Conservation (phyloP, 1,140 invertebrate genomes). For the Eupristina koningsbergeri region DNA sequence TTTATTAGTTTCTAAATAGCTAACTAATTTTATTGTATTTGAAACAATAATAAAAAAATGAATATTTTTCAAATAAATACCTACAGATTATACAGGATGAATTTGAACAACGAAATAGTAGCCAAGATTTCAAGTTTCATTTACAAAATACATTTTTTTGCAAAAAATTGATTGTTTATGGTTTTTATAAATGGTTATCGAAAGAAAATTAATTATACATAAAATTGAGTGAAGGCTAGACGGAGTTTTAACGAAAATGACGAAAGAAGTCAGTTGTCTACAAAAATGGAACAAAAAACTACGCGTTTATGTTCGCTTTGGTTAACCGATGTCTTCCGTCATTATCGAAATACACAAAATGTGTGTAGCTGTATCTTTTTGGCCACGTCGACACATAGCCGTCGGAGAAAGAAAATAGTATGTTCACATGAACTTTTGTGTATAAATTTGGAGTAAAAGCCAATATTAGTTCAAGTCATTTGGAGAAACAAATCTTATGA, state of each 20-base stretch:
- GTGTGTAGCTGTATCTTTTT: conserved; percentile 1
- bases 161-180: too few relatives aligned
- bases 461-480: conserved; percentile 46
- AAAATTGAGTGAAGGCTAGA: background rate
- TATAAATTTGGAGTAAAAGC: conserved; percentile 38
- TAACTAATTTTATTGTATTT: too few relatives aligned
- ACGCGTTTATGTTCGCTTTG: background rate
- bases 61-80: too few relatives aligned
- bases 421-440: background rate
- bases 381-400: background rate
- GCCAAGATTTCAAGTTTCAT: too few relatives aligned
- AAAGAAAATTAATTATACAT: too few relatives aligned
- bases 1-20: too few relatives aligned
- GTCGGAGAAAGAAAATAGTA: background rate
- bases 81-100: too few relatives aligned
- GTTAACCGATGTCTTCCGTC: background rate
- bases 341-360: background rate
- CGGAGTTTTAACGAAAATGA: background rate
- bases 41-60: too few relatives aligned
- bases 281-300: background rate
- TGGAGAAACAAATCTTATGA: conserved; percentile 18
- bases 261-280: background rate
- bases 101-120: too few relatives aligned
- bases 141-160: too few relatives aligned
- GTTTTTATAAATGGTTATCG: too few relatives aligned